Base-by-base conservation (phyloP, 2,888 invertebrate genomes). In the Papilio demoleus region DNA sequence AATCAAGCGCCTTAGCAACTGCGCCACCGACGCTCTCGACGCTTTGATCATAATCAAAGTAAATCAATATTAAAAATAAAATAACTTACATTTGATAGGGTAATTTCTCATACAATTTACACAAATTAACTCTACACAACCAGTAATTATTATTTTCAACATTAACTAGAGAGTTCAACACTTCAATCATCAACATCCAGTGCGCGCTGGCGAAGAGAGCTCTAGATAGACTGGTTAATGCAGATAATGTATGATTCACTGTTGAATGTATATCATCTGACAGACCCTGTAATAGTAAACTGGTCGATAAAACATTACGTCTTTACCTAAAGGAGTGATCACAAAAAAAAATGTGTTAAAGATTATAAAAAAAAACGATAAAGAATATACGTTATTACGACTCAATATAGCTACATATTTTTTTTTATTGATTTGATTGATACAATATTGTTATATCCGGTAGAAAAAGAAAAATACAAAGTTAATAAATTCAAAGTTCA, bases 101-200 rank as follows among this genome's bases (percentile, higher is more conserved):
- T 70, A 92, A 67, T 53, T 80, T 88, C 73, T 90, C 89, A 72
- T 92, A 93, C 40, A 92, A 72, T 72, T 81, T 83, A 60, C 90
- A 91, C 5, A 87, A 75, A 73, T 92, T 90, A 74, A 97, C 96
- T 91, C 96, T 96, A 59, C 97, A 96, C 62, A 98, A 90, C 96
- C 97, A 98, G 85, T 98, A 98, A 0, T 95, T 94, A 84, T 97
- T 97, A 50, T 92, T 89, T 67, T 95, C 94, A 1, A 97, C 92
- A 31, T 88, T 85, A 11, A 96, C 93, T 6, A 97, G 86, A 22
- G 93, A 86, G 71, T 94, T 93, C 56, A 97, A 84, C 5, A 95
- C 83, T 14, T 93, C 89, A 19, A 94, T 83, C 4, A 95, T 88
- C 12, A 93, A 78, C 1, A 86, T 77, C 86, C 94, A 94, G 72